phyloP scores from a whole-genome alignment of 2,113 vertebrate species.

The Axis porcinus region DNA sequence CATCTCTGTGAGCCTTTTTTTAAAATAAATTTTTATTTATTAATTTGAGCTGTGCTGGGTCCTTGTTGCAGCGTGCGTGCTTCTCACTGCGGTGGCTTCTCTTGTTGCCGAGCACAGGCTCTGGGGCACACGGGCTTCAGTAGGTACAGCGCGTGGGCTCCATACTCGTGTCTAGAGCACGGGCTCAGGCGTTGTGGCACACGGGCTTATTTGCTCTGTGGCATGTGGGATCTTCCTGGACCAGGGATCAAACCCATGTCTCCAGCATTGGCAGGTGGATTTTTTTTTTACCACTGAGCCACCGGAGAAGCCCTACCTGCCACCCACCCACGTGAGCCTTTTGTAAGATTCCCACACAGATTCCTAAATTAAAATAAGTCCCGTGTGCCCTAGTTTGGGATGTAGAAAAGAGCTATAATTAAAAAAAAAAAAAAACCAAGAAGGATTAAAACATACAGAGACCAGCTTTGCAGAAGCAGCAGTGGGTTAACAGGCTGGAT shows the following conservation, averaged over 20 bases:
- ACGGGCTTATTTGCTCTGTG: background rate
- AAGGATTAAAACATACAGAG: background rate
- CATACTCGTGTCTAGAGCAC: background rate
- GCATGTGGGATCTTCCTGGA: background rate
- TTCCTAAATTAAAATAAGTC: background rate
- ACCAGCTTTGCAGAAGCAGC: background rate
- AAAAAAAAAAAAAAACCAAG: background rate
- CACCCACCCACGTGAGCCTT: background rate
- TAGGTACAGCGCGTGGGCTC: background rate
- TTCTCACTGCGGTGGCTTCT: fast-evolving
- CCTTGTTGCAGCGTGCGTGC: background rate
- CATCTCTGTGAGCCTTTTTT: background rate
- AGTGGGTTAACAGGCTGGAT: background rate
- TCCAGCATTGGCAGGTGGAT: background rate
- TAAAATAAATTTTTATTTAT: background rate
- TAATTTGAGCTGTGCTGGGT: background rate
- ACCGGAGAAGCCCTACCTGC: fast-evolving
- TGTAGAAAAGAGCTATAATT: background rate
- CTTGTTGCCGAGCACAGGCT: background rate
- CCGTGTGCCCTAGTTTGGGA: background rate
- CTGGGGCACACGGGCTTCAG: background rate
- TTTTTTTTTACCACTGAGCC: background rate
- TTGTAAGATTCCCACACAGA: background rate
- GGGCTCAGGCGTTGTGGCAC: background rate
- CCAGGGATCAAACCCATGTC: background rate